Base-by-base conservation (phyloP, 1,140 invertebrate genomes). In the Nilaparvata lugens region DNA sequence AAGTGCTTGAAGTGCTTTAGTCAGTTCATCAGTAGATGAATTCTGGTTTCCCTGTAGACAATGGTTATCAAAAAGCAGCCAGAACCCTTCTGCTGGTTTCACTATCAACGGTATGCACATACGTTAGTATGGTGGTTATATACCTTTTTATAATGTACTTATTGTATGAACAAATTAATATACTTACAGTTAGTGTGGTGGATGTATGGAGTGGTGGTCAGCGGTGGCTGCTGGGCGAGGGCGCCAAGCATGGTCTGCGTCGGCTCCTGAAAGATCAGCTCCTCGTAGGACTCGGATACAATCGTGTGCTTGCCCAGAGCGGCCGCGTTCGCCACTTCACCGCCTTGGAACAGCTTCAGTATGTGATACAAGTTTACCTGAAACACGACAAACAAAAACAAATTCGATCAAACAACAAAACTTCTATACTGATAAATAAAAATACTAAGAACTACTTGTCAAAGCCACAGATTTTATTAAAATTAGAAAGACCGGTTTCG, bases 231-330 rank as follows among this genome's bases (percentile, higher is more conserved):
- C 45, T 6, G 21, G 7, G 45, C 13, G 21, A 23, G 16, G 5
- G 45, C 45, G 16, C 16, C 18, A 14, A 48, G 45, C 92, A 97
- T 97, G 53, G 91, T 78, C 52, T 88, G 84, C 3, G 93, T 95
- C 9, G 95, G 95, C 71, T 98, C 96, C 83, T 90, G 92, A 72
- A 98, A 98, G 1, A 98, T 91, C 59, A 98, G 90, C 80, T 98
- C 95, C 74, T 98, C 95, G 73, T 98, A 98, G 68, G 85, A 91
- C 77, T 98, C 95, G 3, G 91, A 91, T 0, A 96, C 89, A 0
- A 97, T 76, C 42, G 85, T 85, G 65, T 93, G 89, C 63, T 87
- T 89, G 18, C 83, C 86, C 7, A 81, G 60, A 75, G 67, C 59
- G 2, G 74, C 75, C 64, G 88, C 86, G 64, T 86, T 81, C 13